Base-by-base conservation (phyloP, 2,113 vertebrate genomes). In the Cnemophilus loriae region DNA sequence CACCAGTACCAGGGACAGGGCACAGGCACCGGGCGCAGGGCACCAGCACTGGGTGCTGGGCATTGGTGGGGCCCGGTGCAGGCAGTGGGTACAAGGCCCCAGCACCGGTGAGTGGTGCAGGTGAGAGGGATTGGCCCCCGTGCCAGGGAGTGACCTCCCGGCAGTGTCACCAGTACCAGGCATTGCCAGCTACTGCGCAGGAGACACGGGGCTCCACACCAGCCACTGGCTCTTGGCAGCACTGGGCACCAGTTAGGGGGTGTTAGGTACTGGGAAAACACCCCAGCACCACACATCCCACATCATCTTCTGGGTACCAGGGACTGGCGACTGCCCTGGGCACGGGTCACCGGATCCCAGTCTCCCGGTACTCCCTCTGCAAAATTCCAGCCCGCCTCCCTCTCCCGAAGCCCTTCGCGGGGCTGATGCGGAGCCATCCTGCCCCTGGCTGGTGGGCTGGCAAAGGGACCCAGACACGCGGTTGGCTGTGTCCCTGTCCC, bases 351-450 rank as follows among this genome's bases (percentile, higher is more conserved):
- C 0, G 0, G 19, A n/a, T 68, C 56, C 47, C n/a, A 39, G 42
- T 20, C n/a, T 63, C 52, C n/a, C 75, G 17, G 15, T 8, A 28
- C 24, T 61, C 20, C 16, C 9, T 44, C 46, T 53, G 46, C 77
- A 77, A 65, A 65, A 84, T 61, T 55, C 37, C 80, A 87, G 28
- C 35, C 30, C 24, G 12, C 8, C 4, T 53, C 3, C 13, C 19
- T 5, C 20, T 55, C 57, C 13, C 1, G 0, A 22, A 74, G 35
- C 59, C 59, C 26, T 79, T 35, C 56, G n/a, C 0, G 0, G 47
- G 17, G 15, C 33, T 42, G 35, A 19, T 13, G 39, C 49, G 1
- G 0, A 21, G 30, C 18, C 1, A 26, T 49, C 30, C 83, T 46
- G 33, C 49, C 61, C 13, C n/a, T 3, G 18, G 6, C 28, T 32